Percentiles rank a stretch among this genome's conserved stretches.
Evolutionary conservation across 2,797 vertebrate species (phyloP).

Genomic region (Lateolabrax maculatus): DNA sequence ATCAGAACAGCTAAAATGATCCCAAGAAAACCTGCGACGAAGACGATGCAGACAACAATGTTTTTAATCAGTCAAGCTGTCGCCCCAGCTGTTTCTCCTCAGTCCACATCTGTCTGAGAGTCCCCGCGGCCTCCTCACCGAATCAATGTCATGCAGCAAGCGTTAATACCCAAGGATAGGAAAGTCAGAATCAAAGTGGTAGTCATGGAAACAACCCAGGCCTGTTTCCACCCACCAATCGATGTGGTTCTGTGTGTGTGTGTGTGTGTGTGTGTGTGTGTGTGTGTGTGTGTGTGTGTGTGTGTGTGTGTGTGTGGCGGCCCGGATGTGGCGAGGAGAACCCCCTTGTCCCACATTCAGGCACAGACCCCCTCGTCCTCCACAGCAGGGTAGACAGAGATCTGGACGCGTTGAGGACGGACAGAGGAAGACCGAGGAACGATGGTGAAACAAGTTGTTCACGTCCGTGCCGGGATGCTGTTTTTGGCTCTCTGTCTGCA

Average conservation of each 20-base stretch:
- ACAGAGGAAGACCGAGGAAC: slow-evolving; percentile 12
- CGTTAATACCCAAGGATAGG: slow-evolving; percentile 47
- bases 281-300: slow-evolving; percentile 48
- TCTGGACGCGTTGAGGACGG: slow-evolving; percentile 13
- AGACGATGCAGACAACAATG: background rate
- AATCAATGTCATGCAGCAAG: slow-evolving; percentile 62
- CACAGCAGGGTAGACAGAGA: slow-evolving; percentile 6
- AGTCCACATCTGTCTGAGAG: slow-evolving; percentile 22
- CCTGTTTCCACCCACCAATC: slow-evolving; percentile 89
- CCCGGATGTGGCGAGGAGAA: slow-evolving; percentile 52
- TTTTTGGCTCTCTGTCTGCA: slow-evolving; percentile 45
- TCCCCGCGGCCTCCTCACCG: background rate
- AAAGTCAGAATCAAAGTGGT: slow-evolving; percentile 80
- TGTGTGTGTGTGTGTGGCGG: slow-evolving; percentile 43
- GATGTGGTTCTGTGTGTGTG: slow-evolving; percentile 71
- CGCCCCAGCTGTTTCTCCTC: background rate
- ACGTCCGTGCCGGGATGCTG: slow-evolving; percentile 39
- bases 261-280: slow-evolving; percentile 52
- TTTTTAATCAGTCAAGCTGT: background rate
- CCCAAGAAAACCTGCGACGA: background rate
- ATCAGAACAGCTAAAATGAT: background rate
- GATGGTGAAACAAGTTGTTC: slow-evolving; percentile 34
- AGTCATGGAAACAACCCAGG: slow-evolving; percentile 86
- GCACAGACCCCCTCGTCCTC: slow-evolving; percentile 31
- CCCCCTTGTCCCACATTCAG: slow-evolving; percentile 59